Conservation (phyloP, 1,140 invertebrate genomes). For the Apolygus lucorum region DNA sequence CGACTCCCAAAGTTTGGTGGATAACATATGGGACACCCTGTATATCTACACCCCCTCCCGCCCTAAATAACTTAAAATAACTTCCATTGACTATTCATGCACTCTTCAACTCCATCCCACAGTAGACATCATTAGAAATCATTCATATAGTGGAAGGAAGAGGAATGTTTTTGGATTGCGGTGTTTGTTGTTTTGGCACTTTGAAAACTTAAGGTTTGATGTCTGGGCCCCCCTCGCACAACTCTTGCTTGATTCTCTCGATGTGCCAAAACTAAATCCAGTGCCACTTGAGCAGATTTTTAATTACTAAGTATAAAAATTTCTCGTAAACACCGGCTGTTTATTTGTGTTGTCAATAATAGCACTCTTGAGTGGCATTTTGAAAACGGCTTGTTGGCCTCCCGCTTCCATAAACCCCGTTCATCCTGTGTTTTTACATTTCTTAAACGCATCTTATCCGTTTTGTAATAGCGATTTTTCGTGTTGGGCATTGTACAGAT, state of each 20-base stretch:
- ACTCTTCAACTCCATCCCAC: too few species aligned
- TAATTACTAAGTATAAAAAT: not conserved
- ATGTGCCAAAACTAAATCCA: not conserved
- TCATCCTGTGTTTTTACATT: not conserved
- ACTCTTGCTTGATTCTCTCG: not conserved
- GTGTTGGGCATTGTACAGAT: too few species aligned
- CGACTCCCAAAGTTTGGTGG: too few species aligned
- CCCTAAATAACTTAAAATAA: too few species aligned
- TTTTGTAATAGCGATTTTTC: conserved; percentile 8
- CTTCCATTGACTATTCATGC: too few species aligned
- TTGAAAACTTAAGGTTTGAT: not conserved
- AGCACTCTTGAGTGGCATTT: conserved; percentile 5
- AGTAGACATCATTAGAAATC: too few species aligned
- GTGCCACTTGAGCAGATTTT: not conserved
- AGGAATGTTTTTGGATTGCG: not conserved
- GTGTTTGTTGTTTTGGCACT: not conserved
- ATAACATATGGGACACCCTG: too few species aligned
- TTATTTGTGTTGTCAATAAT: conserved; percentile 13
- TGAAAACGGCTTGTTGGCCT: conserved; percentile 11
- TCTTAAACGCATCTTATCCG: conserved; percentile 1
- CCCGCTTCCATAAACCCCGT: not conserved
- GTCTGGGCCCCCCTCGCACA: conserved; percentile 3
- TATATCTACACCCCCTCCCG: too few species aligned
- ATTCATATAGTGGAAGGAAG: conserved; percentile 8
- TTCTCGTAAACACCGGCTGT: conserved; percentile 2